Evolutionary conservation across 2,797 vertebrate species (phyloP).

Genomic region (Odontamblyopus lacepedii): DNA sequence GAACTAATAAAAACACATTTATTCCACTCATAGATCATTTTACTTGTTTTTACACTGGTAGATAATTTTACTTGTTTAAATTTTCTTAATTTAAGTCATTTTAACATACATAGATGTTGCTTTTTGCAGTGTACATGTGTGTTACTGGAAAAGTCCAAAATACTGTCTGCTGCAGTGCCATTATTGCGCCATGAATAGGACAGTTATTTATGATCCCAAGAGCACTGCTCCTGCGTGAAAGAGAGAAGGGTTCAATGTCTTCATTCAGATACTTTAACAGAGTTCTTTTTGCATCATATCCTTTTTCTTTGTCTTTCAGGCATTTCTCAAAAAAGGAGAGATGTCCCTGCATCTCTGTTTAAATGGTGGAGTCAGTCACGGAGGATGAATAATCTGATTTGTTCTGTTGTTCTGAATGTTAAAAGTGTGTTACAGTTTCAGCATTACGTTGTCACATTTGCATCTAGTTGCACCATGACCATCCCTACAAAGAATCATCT

Average conservation of each 20-base stretch:
- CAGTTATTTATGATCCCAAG: slow-evolving; percentile 52
- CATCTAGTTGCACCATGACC: background rate
- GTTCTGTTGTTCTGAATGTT: too few relatives aligned
- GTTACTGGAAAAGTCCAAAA: slow-evolving; percentile 53
- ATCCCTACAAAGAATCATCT: background rate
- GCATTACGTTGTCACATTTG: background rate
- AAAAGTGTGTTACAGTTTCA: background rate
- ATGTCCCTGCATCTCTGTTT: slow-evolving; percentile 68
- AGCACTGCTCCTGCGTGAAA: slow-evolving; percentile 61
- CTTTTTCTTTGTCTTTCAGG: slow-evolving; percentile 20
- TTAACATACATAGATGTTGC: too few relatives aligned
- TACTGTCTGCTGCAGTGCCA: slow-evolving; percentile 50
- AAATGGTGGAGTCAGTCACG: background rate
- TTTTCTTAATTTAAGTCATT: too few relatives aligned
- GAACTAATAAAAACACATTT: too few relatives aligned
- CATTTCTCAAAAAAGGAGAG: slow-evolving; percentile 48
- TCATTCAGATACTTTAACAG: background rate
- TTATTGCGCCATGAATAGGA: slow-evolving; percentile 68
- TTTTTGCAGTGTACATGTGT: slow-evolving; percentile 14
- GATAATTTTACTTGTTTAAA: too few relatives aligned
- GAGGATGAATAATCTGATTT: background rate
- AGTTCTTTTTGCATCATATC: slow-evolving; percentile 8
- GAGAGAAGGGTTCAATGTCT: slow-evolving; percentile 12
- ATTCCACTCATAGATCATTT: too few relatives aligned
- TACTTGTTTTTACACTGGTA: too few relatives aligned